Percentiles rank a stretch among this genome's conserved stretches.
These are phyloP conservation scores for Druon quercuslanigerum DNA, from an alignment of 1,140 invertebrate genomes.

Conservation along the genomic window DNA sequence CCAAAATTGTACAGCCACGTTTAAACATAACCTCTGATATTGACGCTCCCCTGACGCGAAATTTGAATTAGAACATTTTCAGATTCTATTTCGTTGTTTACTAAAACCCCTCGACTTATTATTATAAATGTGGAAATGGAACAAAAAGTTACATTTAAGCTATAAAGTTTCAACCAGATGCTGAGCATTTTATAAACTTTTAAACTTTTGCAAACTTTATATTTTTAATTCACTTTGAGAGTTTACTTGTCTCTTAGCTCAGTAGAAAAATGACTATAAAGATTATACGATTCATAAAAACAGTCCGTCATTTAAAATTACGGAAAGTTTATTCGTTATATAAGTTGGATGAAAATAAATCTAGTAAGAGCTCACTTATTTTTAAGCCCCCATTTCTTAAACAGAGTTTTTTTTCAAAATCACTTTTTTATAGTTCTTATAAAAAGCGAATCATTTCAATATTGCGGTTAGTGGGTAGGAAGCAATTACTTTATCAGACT, in stretches of 20 bases:
- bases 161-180: neutral
- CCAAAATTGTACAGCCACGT: too few species aligned
- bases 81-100: too few species aligned
- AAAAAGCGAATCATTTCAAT: constrained; percentile 28
- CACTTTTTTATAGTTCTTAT: neutral
- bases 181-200: constrained; percentile 21
- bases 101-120: too few species aligned
- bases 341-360: neutral
- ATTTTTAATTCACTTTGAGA: constrained; percentile 26
- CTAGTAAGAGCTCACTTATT: neutral
- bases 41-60: too few species aligned
- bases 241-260: constrained; percentile 17
- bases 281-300: constrained; percentile 29
- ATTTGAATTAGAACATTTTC: too few species aligned
- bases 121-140: too few species aligned
- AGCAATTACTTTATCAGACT: constrained; percentile 40
- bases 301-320: neutral
- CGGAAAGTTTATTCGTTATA: neutral
- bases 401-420: neutral
- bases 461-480: constrained; percentile 19
- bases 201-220: constrained; percentile 14
- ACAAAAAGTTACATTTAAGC: neutral
- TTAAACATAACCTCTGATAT: too few species aligned
- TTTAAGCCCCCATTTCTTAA: neutral
- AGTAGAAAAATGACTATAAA: constrained; percentile 1